Evolutionary conservation across 23 tunicate genomes (phyloP).

Genomic region (Pegea sp.): DNA sequence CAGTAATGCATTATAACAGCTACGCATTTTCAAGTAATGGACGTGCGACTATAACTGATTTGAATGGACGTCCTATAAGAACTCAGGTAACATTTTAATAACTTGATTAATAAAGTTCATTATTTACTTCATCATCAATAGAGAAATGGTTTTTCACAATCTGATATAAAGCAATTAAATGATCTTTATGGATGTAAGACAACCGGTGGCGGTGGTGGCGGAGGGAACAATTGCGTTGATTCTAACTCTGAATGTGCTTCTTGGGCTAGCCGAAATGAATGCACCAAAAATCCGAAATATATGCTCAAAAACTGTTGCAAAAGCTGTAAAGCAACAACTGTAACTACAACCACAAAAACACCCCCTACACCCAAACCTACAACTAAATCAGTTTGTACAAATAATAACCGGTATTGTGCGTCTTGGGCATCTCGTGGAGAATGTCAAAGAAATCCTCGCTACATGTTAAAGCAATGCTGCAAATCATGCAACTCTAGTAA

Average conservation of each 20-base stretch:
- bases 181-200: constrained; percentile 23
- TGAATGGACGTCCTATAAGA: neutral
- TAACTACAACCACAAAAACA: neutral
- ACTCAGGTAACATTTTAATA: constrained; percentile 1
- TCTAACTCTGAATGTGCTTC: neutral
- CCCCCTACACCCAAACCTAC: neutral
- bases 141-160: constrained; percentile 20
- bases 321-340: neutral
- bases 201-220: constrained; percentile 10
- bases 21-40: constrained; percentile 10
- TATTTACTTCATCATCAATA: neutral
- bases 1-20: constrained; percentile 12
- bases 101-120: neutral
- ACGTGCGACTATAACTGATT: constrained; percentile 6
- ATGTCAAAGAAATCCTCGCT: constrained; percentile 14
- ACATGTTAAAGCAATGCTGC: constrained; percentile 25
- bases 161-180: constrained; percentile 25
- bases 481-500: constrained; percentile 3
- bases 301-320: neutral
- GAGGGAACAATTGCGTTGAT: constrained; percentile 4
- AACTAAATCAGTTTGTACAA: neutral
- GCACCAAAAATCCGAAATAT: constrained; percentile 1
- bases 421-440: constrained; percentile 26
- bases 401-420: constrained; percentile 3
- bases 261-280: constrained; percentile 2